Conservation (phyloP, 2,888 invertebrate species). For the Noctuana brunneofusca region DNA sequence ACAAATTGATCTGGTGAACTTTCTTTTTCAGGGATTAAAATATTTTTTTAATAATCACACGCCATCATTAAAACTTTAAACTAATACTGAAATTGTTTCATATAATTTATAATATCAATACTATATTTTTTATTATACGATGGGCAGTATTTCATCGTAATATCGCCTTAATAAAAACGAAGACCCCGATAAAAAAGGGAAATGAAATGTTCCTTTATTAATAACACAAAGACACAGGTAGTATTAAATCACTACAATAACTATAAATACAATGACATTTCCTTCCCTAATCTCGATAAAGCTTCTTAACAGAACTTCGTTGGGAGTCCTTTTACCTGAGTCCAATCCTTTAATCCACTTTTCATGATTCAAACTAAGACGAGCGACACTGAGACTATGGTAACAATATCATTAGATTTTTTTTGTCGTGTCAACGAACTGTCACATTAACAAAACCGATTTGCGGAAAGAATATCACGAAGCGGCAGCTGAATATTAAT, state of each 20-base stretch:
- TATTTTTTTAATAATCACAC: no score
- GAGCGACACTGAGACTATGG: slow-evolving; percentile 50
- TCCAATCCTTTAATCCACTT: slow-evolving; percentile 63
- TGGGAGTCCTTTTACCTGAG: slow-evolving; percentile 60
- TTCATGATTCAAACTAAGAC: slow-evolving; percentile 44
- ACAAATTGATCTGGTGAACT: no score
- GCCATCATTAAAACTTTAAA: no score
- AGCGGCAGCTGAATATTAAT: slow-evolving; percentile 66
- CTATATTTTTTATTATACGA: background rate
- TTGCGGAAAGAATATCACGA: slow-evolving; percentile 48
- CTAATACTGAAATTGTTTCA: no score
- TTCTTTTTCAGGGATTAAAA: no score
- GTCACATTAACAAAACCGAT: slow-evolving; percentile 75
- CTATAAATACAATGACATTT: background rate
- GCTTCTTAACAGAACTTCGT: slow-evolving; percentile 43
- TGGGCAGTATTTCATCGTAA: background rate
- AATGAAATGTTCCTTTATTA: background rate
- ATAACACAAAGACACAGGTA: background rate
- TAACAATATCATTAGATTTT: slow-evolving; percentile 56
- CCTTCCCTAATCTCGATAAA: slow-evolving; percentile 9
- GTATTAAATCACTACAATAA: background rate
- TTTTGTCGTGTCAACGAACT: slow-evolving; percentile 66
- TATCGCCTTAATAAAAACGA: no score
- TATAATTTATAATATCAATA: no score
- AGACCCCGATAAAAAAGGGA: background rate